Evolutionary conservation across 1,140 invertebrate species (phyloP), one percentile per base, ranked within the genome.

Genomic region (Orchesella cincta): DNA sequence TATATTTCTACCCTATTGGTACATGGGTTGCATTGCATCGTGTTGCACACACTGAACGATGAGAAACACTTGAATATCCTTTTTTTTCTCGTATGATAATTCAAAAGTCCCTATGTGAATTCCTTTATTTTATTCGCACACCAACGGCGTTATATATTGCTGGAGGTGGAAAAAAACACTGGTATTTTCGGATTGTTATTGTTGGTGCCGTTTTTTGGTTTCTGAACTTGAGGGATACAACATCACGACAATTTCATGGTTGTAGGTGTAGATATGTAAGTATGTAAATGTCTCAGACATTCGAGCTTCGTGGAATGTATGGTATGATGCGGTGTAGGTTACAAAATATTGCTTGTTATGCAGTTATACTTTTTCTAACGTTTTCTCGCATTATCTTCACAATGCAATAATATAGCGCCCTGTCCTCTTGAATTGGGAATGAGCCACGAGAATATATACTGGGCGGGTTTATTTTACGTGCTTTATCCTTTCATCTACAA

Each of bases 401-500:
- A n/a, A n/a, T n/a, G n/a, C 39, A 57, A 57, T 57, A 57, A 57
- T 57, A 26, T 26, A 12, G 26, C 62, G 23, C 31, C 62, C n/a
- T n/a, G n/a, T 67, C 62, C 62, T 33, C 62, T 67, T 67, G 62
- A 67, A 67, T 67, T 67, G 26, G 1, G 31, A 29, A 33, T 33
- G 31, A 67, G 31, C 62, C 31, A n/a, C 26, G 8, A 29, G 31
- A 29, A 33, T 31, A 67, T 16, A 67, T 33, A 2, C 62, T 29
- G 23, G 52, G 52, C 23, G 52, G 52, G 62, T 67, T n/a, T 67
- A 67, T 67, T 67, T 33, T 67, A 16, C 62, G 62, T 67, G 62
- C 62, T 67, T 67, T 67, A 67, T 67, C 62, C 62, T 8, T 67
- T 67, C 62, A 67, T 67, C 62, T 67, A 67, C 62, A 67, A 67